phyloP scores from a whole-genome alignment of 2,113 vertebrate genomes.

The Erinaceus europaeus region DNA sequence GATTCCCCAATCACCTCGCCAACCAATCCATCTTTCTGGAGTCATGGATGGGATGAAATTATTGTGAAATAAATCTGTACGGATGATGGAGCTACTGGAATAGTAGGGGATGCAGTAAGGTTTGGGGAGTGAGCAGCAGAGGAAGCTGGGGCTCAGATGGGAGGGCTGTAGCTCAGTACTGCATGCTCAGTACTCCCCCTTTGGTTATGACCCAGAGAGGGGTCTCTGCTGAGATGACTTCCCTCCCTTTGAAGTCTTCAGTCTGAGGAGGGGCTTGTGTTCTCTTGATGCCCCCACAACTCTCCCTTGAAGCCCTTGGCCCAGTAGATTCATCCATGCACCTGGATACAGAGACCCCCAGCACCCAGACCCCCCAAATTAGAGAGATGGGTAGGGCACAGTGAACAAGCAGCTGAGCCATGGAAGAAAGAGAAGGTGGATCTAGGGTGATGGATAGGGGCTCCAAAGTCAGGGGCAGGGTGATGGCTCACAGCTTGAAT shows the following conservation, averaged over 20 bases:
- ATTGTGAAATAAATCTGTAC: conserved; percentile 82
- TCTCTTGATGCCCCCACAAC: neutral
- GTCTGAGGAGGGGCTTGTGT: neutral
- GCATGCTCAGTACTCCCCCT: no score
- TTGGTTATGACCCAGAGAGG: neutral
- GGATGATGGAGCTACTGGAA: conserved; percentile 68
- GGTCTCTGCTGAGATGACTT: neutral
- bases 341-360: neutral
- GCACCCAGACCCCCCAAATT: neutral
- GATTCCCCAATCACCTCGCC: conserved; percentile 70
- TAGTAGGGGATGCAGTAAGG: conserved; percentile 30
- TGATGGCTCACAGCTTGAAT: neutral
- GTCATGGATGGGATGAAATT: conserved; percentile 82
- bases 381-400: neutral
- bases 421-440: no score
- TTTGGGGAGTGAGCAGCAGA: neutral
- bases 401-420: neutral
- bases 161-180: neutral
- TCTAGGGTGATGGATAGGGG: neutral
- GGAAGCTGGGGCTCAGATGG: neutral
- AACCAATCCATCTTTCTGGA: conserved; percentile 78
- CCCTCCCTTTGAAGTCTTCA: neutral
- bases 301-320: neutral
- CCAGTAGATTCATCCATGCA: neutral
- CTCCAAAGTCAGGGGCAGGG: neutral